phyloP scores from a whole-genome alignment of 1,140 invertebrate species.

The Drosophila miranda region DNA sequence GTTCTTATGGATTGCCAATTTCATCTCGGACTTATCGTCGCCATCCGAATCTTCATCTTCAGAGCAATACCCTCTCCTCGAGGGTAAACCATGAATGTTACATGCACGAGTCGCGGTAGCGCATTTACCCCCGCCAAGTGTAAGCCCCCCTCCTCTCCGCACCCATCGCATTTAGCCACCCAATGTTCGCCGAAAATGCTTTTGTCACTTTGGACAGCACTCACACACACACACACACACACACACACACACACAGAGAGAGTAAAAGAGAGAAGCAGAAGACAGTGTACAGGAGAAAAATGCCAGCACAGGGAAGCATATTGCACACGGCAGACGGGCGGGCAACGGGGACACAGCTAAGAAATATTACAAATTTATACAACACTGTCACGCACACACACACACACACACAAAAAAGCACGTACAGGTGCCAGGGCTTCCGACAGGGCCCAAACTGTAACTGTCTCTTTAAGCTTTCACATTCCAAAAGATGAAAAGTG shows the following conservation, averaged over 20 bases:
- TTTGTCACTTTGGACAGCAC: slow-evolving; percentile 59
- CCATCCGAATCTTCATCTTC: too few relatives aligned
- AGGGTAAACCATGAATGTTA: slow-evolving; percentile 15
- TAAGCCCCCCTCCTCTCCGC: slow-evolving; percentile 14
- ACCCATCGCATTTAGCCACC: slow-evolving; percentile 13
- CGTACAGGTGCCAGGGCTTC: slow-evolving; percentile 33
- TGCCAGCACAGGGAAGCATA: not conserved
- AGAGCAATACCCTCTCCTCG: too few relatives aligned
- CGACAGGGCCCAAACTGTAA: not conserved
- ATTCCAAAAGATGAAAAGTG: slow-evolving; percentile 15
- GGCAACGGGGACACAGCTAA: slow-evolving; percentile 46
- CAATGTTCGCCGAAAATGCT: slow-evolving; percentile 47
- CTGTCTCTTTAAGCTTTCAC: slow-evolving; percentile 21
- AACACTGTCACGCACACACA: slow-evolving; percentile 30
- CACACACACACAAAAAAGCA: slow-evolving; percentile 29
- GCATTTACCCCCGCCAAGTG: slow-evolving; percentile 12
- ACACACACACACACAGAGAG: slow-evolving; percentile 1
- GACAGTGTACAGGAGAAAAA: not conserved
- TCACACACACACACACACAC: slow-evolving; percentile 6
- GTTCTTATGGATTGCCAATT: too few relatives aligned
- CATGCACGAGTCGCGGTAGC: slow-evolving; percentile 35
- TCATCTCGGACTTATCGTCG: too few relatives aligned
- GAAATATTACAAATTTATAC: slow-evolving; percentile 69
- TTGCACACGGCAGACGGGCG: not conserved
- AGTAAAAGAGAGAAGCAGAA: slow-evolving; percentile 5